These are phyloP conservation scores for Psylliodes chrysocephalus DNA, from an alignment of 2,888 invertebrate genomes.

Conservation along the genomic window DNA sequence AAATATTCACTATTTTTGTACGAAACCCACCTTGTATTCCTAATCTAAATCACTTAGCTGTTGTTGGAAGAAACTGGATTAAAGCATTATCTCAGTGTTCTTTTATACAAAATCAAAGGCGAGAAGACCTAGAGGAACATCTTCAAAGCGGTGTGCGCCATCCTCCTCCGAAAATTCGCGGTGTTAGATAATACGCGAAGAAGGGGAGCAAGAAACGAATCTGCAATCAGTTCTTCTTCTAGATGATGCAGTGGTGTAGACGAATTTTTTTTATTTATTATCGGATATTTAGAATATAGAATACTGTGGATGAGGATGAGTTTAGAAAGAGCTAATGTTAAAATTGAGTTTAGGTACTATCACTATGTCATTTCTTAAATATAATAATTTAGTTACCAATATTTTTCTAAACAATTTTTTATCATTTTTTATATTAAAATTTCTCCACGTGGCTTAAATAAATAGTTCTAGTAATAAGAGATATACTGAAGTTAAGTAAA, in stretches of 20 bases:
- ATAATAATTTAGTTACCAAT: too few relatives aligned
- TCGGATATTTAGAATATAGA: too few relatives aligned
- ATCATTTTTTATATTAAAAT: too few relatives aligned
- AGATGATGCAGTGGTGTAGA: background rate
- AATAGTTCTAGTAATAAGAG: too few relatives aligned
- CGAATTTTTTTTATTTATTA: too few relatives aligned
- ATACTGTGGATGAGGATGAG: too few relatives aligned
- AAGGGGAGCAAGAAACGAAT: constrained; percentile 27
- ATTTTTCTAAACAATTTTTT: too few relatives aligned
- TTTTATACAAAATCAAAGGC: constrained; percentile 38
- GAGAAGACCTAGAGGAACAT: constrained; percentile 31
- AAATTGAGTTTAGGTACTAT: too few relatives aligned
- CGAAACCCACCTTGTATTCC: constrained; percentile 21
- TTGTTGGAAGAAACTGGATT: constrained; percentile 34
- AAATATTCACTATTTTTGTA: background rate
- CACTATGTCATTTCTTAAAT: too few relatives aligned
- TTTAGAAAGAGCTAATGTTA: too few relatives aligned
- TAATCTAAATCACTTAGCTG: constrained; percentile 24
- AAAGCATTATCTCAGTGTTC: constrained; percentile 28
- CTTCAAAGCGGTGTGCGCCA: constrained; percentile 31
- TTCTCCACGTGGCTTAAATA: too few relatives aligned
- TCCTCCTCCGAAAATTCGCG: constrained; percentile 41
- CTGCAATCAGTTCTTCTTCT: constrained; percentile 10
- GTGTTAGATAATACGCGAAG: constrained; percentile 33
- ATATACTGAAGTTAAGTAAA: too few relatives aligned